Evolutionary conservation across 2,888 invertebrate genomes (phyloP).

Genomic region (Sipha maydis): DNA sequence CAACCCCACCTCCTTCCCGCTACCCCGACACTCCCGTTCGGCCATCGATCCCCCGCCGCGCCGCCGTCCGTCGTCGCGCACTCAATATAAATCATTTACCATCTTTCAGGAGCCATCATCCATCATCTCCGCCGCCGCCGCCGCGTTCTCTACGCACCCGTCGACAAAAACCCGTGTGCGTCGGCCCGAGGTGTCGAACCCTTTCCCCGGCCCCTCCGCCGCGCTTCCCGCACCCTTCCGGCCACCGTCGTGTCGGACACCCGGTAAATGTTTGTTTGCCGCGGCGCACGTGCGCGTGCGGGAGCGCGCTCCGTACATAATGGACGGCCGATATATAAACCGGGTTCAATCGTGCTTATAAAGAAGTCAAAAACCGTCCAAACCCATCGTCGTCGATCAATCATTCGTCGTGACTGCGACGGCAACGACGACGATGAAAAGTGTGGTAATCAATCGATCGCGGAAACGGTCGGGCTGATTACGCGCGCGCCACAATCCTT

Average conservation of each 20-base stretch:
- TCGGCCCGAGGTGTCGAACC: slow-evolving; percentile 53
- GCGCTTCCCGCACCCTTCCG: neutral
- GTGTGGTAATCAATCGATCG: neutral
- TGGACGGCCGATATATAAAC: slow-evolving; percentile 5
- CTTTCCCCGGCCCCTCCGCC: slow-evolving; percentile 11
- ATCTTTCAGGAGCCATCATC: slow-evolving; percentile 63
- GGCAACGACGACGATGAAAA: neutral
- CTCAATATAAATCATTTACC: slow-evolving; percentile 66
- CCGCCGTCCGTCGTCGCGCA: neutral
- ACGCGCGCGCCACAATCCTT: slow-evolving; percentile 3
- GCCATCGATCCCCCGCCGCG: slow-evolving; percentile 3
- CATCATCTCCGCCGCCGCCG: slow-evolving; percentile 32
- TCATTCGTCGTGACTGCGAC: slow-evolving; percentile 4
- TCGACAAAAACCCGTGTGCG: neutral
- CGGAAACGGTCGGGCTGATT: neutral
- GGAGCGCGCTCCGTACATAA: neutral
- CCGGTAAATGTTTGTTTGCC: neutral
- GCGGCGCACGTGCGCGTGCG: neutral
- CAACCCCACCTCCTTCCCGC: slow-evolving; percentile 56
- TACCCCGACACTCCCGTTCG: slow-evolving; percentile 61
- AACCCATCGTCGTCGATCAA: slow-evolving; percentile 42
- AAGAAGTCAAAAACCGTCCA: slow-evolving; percentile 54
- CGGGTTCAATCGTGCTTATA: slow-evolving; percentile 43
- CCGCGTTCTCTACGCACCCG: neutral
- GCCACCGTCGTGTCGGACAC: neutral